Evolutionary conservation across 2,797 vertebrate genomes (phyloP).

Genomic region (Lerista edwardsae): DNA sequence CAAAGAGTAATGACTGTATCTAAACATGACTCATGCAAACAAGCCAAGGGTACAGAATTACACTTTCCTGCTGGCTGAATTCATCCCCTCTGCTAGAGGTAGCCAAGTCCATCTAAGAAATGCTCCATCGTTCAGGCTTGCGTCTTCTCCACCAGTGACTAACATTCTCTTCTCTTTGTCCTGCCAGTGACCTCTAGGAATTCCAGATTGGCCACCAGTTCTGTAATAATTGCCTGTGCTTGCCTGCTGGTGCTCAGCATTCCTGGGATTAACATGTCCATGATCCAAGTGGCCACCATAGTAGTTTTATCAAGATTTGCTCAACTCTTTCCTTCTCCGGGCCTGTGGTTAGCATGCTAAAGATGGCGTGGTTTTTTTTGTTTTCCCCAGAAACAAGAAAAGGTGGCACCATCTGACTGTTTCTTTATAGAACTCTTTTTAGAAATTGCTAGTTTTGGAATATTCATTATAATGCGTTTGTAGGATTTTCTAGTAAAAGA

Average conservation of each 20-base stretch:
- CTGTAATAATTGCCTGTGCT: neutral
- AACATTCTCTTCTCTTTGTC: rapidly evolving
- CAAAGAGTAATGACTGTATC: conserved; percentile 60
- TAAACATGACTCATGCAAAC: conserved; percentile 66
- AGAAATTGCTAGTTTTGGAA: neutral
- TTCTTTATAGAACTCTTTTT: rapidly evolving
- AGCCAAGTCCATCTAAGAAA: neutral
- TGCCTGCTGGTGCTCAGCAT: neutral
- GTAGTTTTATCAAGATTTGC: neutral
- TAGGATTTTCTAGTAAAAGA: conserved; percentile 28
- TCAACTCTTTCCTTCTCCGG: neutral
- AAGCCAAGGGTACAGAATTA: conserved; percentile 45
- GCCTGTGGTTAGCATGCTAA: neutral
- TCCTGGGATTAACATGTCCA: neutral
- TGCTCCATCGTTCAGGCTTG: neutral
- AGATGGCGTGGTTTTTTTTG: neutral
- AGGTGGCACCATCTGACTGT: neutral
- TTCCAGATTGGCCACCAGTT: neutral
- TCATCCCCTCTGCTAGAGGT: neutral
- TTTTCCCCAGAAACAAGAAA: neutral
- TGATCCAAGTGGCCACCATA: neutral
- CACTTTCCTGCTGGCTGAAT: conserved; percentile 29
- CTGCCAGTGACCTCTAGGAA: conserved; percentile 9
- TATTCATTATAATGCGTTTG: conserved; percentile 13
- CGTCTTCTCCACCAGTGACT: neutral